These are phyloP conservation scores for Lepus americanus DNA, from an alignment of 2,113 vertebrate genomes.

Conservation along the genomic window DNA sequence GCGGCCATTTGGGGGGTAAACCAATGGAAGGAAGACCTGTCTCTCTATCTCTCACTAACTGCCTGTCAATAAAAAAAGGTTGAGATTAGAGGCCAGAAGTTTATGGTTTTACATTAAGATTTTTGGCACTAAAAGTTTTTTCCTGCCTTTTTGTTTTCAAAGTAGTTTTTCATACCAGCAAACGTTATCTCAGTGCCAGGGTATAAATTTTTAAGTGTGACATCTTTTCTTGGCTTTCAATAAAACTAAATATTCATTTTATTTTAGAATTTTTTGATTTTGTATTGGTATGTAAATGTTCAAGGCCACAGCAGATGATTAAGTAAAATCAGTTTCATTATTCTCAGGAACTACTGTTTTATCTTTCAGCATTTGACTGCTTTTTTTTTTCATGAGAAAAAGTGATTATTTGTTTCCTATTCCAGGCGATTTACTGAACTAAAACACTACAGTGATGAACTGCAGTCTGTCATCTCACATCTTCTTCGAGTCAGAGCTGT, in stretches of 20 bases:
- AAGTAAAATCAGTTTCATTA: slow-evolving; percentile 41
- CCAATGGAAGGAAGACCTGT: no score
- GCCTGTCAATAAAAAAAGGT: neutral
- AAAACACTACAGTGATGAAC: slow-evolving; percentile 95
- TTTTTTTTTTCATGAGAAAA: slow-evolving; percentile 79
- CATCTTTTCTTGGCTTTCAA: slow-evolving; percentile 59
- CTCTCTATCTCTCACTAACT: no score
- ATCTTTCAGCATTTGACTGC: slow-evolving; percentile 68
- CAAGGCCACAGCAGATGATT: slow-evolving; percentile 71
- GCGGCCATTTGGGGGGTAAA: no score
- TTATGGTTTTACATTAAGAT: neutral
- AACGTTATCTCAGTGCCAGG: neutral
- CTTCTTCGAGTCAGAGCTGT: slow-evolving; percentile 95
- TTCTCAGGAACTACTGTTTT: slow-evolving; percentile 62
- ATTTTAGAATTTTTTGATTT: slow-evolving; percentile 52
- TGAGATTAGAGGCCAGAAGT: neutral
- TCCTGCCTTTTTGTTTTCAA: neutral
- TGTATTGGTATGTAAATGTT: slow-evolving; percentile 45
- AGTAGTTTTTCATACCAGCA: slow-evolving; percentile 12
- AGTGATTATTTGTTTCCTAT: slow-evolving; percentile 84
- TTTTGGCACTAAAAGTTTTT: neutral
- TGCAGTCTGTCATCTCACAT: slow-evolving; percentile 95
- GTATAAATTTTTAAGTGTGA: slow-evolving; percentile 29
- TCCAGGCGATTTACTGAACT: slow-evolving; percentile 94
- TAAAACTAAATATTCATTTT: slow-evolving; percentile 24